Evolutionary conservation across 2,113 vertebrate genomes (phyloP).

Genomic region (Sorex fumeus): DNA sequence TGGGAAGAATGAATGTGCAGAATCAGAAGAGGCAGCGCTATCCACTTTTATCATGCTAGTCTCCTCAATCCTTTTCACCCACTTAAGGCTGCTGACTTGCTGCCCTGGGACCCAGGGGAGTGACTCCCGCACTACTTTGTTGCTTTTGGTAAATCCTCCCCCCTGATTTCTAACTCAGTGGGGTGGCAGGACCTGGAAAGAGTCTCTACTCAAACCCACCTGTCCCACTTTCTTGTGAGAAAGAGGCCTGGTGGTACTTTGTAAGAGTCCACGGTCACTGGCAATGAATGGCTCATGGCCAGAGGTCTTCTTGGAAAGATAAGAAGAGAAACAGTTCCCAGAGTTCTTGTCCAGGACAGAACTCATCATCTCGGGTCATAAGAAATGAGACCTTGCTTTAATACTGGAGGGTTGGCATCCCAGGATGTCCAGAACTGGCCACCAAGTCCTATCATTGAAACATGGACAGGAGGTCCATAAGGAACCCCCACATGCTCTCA

Average conservation of each 20-base stretch:
- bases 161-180: not conserved
- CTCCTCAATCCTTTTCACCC: not conserved
- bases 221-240: not conserved
- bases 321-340: not conserved
- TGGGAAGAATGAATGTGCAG: not conserved
- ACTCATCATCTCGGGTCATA: not conserved
- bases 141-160: not conserved
- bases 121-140: not conserved
- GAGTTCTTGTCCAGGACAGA: not conserved
- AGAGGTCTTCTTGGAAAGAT: slow-evolving; percentile 38
- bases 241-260: not conserved
- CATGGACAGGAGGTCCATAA: too few relatives aligned
- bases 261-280: not conserved
- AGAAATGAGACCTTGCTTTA: not conserved
- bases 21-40: not conserved
- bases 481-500: too few relatives aligned
- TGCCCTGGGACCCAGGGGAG: not conserved
- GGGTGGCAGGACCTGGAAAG: not conserved
- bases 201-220: not conserved
- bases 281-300: not conserved
- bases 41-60: not conserved
- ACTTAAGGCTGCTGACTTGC: not conserved
- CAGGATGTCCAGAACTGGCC: not conserved
- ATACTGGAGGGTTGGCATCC: not conserved
- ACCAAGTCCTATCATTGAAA: too few relatives aligned